A percentile compares a stretch with the other conserved stretches of the same genome.
Conservation (phyloP, 2,888 invertebrate species). For the Cyclophora punctaria region DNA sequence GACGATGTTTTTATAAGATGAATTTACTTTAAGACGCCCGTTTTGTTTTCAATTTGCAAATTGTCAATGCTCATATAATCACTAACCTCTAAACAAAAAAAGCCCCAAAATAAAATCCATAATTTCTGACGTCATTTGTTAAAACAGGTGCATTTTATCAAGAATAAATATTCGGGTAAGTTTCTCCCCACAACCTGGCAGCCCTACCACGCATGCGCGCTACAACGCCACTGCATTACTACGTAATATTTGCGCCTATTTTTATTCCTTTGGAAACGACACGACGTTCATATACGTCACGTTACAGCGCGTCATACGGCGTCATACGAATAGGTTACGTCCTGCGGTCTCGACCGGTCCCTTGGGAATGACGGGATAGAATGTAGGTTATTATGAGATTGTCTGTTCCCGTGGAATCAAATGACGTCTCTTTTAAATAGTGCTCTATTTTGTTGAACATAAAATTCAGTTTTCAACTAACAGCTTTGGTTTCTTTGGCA, state of each 20-base stretch:
- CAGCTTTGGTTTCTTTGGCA: too few species aligned
- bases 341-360: not conserved
- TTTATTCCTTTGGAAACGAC: constrained; percentile 6
- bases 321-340: not conserved
- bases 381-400: not conserved
- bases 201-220: constrained; percentile 55
- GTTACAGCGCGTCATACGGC: not conserved
- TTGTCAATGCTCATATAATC: too few species aligned
- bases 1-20: too few species aligned
- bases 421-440: too few species aligned
- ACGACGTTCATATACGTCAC: not conserved
- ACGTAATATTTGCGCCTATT: constrained; percentile 51
- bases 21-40: too few species aligned
- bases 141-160: not conserved
- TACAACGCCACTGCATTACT: constrained; percentile 63
- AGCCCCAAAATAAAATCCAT: too few species aligned
- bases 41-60: too few species aligned
- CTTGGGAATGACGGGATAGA: not conserved
- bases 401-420: too few species aligned
- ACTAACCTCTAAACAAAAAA: too few species aligned
- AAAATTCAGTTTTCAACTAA: too few species aligned
- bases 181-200: constrained; percentile 19
- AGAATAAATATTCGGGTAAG: constrained; percentile 8
- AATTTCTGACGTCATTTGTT: too few species aligned
- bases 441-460: too few species aligned